Evolutionary conservation across 2,888 invertebrate genomes (phyloP).

Genomic region (Autographa gamma): DNA sequence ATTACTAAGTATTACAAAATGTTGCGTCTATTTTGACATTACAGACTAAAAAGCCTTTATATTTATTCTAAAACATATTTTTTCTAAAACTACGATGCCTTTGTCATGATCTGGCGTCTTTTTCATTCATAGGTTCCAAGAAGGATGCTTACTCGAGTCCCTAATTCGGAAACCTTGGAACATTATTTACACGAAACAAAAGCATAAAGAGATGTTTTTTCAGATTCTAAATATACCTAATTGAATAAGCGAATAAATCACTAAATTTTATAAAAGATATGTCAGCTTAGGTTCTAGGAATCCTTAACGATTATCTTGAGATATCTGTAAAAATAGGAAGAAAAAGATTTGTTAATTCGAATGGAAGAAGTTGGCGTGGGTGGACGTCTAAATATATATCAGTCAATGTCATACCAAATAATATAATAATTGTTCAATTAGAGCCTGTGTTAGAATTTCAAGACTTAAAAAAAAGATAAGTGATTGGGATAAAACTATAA

Average conservation of each 20-base stretch:
- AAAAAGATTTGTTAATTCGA: slow-evolving; percentile 39
- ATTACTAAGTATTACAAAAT: too few relatives aligned
- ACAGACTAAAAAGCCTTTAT: too few relatives aligned
- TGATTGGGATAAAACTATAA: too few relatives aligned
- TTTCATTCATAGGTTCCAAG: background rate
- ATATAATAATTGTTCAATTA: slow-evolving; percentile 19
- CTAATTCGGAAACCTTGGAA: background rate
- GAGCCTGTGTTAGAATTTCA: background rate
- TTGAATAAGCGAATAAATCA: background rate
- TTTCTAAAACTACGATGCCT: too few relatives aligned
- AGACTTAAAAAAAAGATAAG: background rate
- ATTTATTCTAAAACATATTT: too few relatives aligned
- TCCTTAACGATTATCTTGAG: too few relatives aligned
- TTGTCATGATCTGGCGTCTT: background rate
- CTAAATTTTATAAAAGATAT: background rate
- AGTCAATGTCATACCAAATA: slow-evolving; percentile 67
- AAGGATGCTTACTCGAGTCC: background rate
- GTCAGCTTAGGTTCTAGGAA: background rate
- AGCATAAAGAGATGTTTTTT: too few relatives aligned
- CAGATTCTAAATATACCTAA: background rate
- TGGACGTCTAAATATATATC: slow-evolving; percentile 63
- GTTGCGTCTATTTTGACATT: too few relatives aligned
- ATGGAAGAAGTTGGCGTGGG: slow-evolving; percentile 40
- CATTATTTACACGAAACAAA: background rate
- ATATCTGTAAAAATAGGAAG: background rate